Evolutionary conservation across 1,140 invertebrate genomes (phyloP).

Genomic region (Drosophila nebulosa): DNA sequence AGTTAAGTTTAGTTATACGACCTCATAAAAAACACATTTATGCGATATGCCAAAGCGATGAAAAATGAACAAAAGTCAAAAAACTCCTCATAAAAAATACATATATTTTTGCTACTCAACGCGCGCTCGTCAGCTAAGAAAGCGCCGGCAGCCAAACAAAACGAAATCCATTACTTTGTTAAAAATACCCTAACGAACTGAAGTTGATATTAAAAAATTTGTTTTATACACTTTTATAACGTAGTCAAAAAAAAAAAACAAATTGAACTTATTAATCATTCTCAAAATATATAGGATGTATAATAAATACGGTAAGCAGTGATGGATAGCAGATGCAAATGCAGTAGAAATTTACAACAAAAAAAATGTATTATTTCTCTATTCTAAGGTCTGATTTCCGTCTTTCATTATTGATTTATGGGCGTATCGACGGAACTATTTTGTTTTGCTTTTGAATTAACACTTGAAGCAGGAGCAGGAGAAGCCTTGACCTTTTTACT

Average conservation of each 20-base stretch:
- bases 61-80: conserved; percentile 32
- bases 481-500: conserved; percentile 37
- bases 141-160: conserved; percentile 17
- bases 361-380: background rate
- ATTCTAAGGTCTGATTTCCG: background rate
- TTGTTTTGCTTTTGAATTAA: background rate
- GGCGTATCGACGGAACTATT: background rate
- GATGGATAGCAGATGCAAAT: background rate
- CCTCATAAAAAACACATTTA: background rate
- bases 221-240: conserved; percentile 20
- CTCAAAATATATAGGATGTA: conserved; percentile 21
- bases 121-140: conserved; percentile 4
- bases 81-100: conserved; percentile 38
- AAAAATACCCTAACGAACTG: conserved; percentile 52
- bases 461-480: background rate
- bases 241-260: conserved; percentile 20
- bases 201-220: conserved; percentile 53
- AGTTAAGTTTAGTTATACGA: conserved; percentile 23
- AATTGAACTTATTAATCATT: background rate
- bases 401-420: background rate
- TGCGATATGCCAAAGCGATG: conserved; percentile 38
- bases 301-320: conserved; percentile 39
- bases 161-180: conserved; percentile 18
- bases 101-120: conserved; percentile 35
- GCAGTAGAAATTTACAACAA: background rate